Percentiles rank a stretch among this genome's conserved stretches.
Evolutionary conservation across 2,113 vertebrate genomes (phyloP).

Genomic region (Solenodon paradoxus): DNA sequence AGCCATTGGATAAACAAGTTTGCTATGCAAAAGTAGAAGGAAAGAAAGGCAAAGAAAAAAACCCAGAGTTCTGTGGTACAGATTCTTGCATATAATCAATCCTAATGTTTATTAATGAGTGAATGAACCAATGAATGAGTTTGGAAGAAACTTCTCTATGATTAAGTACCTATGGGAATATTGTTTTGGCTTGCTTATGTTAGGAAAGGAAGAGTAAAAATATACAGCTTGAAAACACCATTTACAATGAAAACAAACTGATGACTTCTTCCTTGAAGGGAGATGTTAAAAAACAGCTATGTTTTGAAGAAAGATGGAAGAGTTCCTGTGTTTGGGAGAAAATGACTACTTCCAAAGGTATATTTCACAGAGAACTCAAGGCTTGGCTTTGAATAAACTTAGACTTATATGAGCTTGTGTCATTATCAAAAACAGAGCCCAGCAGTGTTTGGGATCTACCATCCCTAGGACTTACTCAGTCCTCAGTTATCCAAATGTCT

Average conservation of each 20-base stretch:
- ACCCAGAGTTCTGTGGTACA: not conserved
- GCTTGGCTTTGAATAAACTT: constrained; percentile 46
- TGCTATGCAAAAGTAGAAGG: rapidly evolving
- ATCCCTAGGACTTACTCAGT: not conserved
- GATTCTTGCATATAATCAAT: not conserved
- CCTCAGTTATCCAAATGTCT: not conserved
- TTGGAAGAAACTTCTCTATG: not conserved
- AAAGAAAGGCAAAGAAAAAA: not conserved
- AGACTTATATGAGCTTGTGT: not conserved
- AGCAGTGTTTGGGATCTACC: not conserved
- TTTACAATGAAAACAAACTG: constrained; percentile 45
- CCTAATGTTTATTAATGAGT: not conserved
- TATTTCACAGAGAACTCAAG: constrained; percentile 38
- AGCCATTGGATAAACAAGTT: not conserved
- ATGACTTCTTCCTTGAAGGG: constrained; percentile 33
- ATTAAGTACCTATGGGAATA: not conserved
- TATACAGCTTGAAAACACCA: constrained; percentile 18
- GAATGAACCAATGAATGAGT: not conserved
- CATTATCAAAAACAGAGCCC: not conserved
- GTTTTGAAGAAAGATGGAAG: constrained; percentile 59
- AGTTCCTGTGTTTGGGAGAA: constrained; percentile 33
- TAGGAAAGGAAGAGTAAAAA: constrained; percentile 43
- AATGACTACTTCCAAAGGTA: constrained; percentile 53
- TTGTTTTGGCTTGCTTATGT: constrained; percentile 10
- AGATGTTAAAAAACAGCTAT: constrained; percentile 23